Evolutionary conservation across 2,888 invertebrate genomes (phyloP), one percentile per base, ranked within the genome.

Genomic region (Acleris emargana): DNA sequence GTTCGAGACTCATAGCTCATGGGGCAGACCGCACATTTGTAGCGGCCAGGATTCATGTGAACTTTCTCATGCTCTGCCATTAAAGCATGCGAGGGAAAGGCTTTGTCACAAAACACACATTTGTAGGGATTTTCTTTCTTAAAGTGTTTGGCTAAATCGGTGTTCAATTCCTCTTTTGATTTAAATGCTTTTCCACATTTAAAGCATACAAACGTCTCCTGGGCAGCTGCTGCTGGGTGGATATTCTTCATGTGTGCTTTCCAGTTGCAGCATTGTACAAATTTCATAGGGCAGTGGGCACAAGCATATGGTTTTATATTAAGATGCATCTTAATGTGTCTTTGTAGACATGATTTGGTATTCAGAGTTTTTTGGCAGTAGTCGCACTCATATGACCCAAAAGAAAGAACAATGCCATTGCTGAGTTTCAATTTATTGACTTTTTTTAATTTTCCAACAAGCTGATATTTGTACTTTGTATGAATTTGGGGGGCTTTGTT

Each of bases 141-240:
- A 0, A 95, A 94, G 81, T 97, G 97, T 17, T 94, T 93, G 9
- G 95, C 91, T 75, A 96, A 91, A 83, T 97, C 97, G 59, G 96
- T 84, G 71, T 95, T 93, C 62, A 97, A 87, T 43, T 96, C 94
- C 76, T 96, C 96, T 83, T 97, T 96, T 16, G 96, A 88, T 0
- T 96, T 94, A 81, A 97, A 97, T 42, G 94, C 93, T 79, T 96
- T 96, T 58, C 95, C 93, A 81, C 97, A 97, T 71, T 95, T 94
- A 74, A 94, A 90, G 80, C 97, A 97, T 57, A 94, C 92, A 81
- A 94, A 96, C 28, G 94, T 86, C 47, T 89, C 84, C 1, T 78
- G 73, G 62, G 76, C 79, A 66, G 81, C 81, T 58, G 86, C 78
- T n/a, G 77, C 81, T 1, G 91, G 87, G 76, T 95, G 95, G 69